A percentile compares a stretch with the other conserved stretches of the same genome.
Conservation (phyloP, 2,113 vertebrate genomes). For the Xiphias gladius region DNA sequence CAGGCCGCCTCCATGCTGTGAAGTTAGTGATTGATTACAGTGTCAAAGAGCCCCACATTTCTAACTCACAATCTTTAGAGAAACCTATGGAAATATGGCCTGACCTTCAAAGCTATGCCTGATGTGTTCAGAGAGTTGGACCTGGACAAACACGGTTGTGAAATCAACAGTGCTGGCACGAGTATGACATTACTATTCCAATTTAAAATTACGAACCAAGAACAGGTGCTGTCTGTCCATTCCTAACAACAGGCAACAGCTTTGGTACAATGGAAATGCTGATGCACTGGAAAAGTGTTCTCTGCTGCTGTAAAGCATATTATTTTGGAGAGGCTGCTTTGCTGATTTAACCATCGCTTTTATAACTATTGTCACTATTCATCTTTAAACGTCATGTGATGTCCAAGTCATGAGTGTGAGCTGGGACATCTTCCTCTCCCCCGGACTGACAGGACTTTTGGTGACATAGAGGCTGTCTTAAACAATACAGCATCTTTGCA, state of each 20-base stretch:
- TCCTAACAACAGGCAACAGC: slow-evolving; percentile 58
- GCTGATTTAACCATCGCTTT: slow-evolving; percentile 46
- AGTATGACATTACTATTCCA: slow-evolving; percentile 50
- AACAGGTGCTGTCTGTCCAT: slow-evolving; percentile 72
- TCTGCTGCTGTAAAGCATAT: slow-evolving; percentile 43
- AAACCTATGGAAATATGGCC: slow-evolving; percentile 52
- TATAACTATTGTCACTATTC: slow-evolving; percentile 37
- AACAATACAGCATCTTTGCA: slow-evolving; percentile 4
- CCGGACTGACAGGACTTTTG: not conserved
- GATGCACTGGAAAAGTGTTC: slow-evolving; percentile 72
- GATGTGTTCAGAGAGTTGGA: slow-evolving; percentile 35
- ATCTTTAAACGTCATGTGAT: slow-evolving; percentile 20
- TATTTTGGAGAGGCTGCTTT: slow-evolving; percentile 59
- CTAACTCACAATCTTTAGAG: slow-evolving; percentile 34
- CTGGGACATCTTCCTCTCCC: not conserved
- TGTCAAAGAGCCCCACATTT: slow-evolving; percentile 56
- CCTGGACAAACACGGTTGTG: slow-evolving; percentile 8
- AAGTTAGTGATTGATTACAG: slow-evolving; percentile 70
- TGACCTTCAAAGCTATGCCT: slow-evolving; percentile 6
- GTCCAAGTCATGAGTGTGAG: slow-evolving; percentile 27
- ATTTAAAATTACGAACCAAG: slow-evolving; percentile 62
- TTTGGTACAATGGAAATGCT: slow-evolving; percentile 70
- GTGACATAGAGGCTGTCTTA: not conserved
- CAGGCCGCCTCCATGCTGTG: slow-evolving; percentile 63
- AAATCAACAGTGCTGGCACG: slow-evolving; percentile 46